A percentile compares a stretch with the other conserved stretches of the same genome.
Conservation (phyloP, 2,113 vertebrate genomes). For the Caranx melampygus region DNA sequence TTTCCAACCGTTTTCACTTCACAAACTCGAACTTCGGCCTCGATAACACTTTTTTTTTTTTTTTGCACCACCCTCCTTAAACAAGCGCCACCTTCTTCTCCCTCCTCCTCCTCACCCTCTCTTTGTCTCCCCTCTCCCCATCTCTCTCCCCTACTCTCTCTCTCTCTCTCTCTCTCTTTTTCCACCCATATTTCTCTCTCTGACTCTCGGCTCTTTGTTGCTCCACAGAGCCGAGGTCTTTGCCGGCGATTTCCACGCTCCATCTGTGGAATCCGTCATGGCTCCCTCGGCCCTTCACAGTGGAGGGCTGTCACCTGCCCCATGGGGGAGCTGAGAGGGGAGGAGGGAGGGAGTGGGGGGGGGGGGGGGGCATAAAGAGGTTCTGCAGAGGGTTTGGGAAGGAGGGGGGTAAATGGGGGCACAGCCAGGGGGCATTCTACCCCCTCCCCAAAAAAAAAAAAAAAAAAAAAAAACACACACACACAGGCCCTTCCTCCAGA, state of each 20-base stretch:
- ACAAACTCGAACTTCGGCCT: neutral
- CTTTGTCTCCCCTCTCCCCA: conserved; percentile 87
- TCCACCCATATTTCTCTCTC: conserved; percentile 86
- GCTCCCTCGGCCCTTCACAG: conserved; percentile 89
- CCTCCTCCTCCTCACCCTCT: conserved; percentile 45
- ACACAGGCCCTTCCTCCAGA: conserved; percentile 70
- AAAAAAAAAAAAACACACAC: neutral
- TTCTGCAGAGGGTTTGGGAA: conserved; percentile 88
- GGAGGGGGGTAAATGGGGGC: conserved; percentile 79
- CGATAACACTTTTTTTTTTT: conserved; percentile 28
- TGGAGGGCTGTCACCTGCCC: conserved; percentile 97
- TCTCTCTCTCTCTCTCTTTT: conserved; percentile 74
- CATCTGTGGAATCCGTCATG: conserved; percentile 99
- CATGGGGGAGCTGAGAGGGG: conserved; percentile 85
- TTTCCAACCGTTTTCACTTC: conserved; percentile 5
- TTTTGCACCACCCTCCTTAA: conserved; percentile 54
- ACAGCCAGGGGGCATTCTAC: conserved; percentile 90
- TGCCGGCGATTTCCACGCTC: conserved; percentile 98
- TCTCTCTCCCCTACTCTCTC: conserved; percentile 89
- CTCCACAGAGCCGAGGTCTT: conserved; percentile 91
- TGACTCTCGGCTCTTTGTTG: conserved; percentile 90
- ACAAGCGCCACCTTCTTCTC: conserved; percentile 70
- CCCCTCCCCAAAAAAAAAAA: conserved; percentile 6
- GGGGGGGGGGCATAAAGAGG: conserved; percentile 77
- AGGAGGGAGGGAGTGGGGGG: conserved; percentile 69